Conservation (phyloP, 2,888 invertebrate species). For the Rhorus exstirpatorius region DNA sequence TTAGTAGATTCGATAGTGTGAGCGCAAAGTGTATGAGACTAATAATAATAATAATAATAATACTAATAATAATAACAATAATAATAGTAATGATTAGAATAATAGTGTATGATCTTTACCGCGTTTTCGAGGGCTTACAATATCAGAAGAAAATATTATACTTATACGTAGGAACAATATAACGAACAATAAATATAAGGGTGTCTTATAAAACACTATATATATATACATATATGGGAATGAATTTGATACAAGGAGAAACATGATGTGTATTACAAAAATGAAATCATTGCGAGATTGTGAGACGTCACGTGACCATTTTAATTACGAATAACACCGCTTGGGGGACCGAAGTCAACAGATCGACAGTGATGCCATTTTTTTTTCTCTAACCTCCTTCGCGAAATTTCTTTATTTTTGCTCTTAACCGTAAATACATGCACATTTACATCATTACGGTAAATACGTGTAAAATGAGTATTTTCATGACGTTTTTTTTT, state of each 20-base stretch:
- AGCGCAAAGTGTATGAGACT: slow-evolving; percentile 32
- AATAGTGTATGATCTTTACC: slow-evolving; percentile 3
- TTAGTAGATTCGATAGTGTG: not conserved
- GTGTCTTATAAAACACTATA: no score
- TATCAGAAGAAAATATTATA: slow-evolving; percentile 5
- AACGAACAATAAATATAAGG: slow-evolving; percentile 24
- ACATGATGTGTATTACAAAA: slow-evolving; percentile 39
- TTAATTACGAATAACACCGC: slow-evolving; percentile 17
- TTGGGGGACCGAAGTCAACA: not conserved
- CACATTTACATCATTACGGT: not conserved
- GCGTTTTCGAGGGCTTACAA: slow-evolving; percentile 30
- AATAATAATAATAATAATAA: no score
- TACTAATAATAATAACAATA: no score
- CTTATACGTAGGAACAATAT: slow-evolving; percentile 14
- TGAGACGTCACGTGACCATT: slow-evolving; percentile 33
- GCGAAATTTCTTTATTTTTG: slow-evolving; percentile 40
- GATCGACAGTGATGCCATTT: slow-evolving; percentile 29
- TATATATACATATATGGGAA: slow-evolving; percentile 16
- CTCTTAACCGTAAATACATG: not conserved
- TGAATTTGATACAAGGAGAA: slow-evolving; percentile 59
- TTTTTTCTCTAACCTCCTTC: slow-evolving; percentile 59
- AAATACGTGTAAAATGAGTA: slow-evolving; percentile 3
- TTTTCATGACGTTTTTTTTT: slow-evolving; percentile 4
- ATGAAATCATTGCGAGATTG: slow-evolving; percentile 33
- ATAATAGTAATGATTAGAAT: not conserved